Conservation (phyloP, 2,113 vertebrate genomes). For the Anser brachyrhynchus region DNA sequence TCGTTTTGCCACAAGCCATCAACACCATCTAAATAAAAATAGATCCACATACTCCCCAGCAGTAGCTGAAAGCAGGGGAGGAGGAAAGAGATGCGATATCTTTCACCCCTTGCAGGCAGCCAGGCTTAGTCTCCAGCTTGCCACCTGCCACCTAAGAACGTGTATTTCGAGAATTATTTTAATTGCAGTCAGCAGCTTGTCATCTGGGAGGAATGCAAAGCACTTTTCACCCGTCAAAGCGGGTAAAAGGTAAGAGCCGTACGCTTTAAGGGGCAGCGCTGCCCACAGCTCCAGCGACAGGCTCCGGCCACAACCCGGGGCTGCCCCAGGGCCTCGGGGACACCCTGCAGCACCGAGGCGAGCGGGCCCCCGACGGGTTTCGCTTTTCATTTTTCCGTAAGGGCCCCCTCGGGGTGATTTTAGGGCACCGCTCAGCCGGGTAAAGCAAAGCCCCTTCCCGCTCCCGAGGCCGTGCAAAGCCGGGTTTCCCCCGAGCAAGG, state of each 20-base stretch:
- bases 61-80: fast-evolving
- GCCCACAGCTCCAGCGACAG: not conserved
- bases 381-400: not conserved
- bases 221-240: fast-evolving
- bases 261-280: not conserved
- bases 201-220: not conserved
- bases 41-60: not conserved
- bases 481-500: not conserved
- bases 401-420: not conserved
- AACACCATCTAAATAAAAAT: fast-evolving
- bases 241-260: not conserved
- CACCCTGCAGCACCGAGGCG: too few species aligned
- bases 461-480: fast-evolving
- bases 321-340: not conserved
- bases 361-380: not conserved
- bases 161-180: fast-evolving
- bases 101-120: fast-evolving
- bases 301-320: not conserved
- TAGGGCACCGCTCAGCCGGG: not conserved
- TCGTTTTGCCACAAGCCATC: not conserved
- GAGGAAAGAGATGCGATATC: not conserved
- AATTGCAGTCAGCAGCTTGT: fast-evolving
- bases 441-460: not conserved
- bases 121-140: not conserved
- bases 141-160: not conserved